These are phyloP conservation scores for Clistopyga incitator DNA, from an alignment of 2,888 invertebrate species.

Conservation along the genomic window DNA sequence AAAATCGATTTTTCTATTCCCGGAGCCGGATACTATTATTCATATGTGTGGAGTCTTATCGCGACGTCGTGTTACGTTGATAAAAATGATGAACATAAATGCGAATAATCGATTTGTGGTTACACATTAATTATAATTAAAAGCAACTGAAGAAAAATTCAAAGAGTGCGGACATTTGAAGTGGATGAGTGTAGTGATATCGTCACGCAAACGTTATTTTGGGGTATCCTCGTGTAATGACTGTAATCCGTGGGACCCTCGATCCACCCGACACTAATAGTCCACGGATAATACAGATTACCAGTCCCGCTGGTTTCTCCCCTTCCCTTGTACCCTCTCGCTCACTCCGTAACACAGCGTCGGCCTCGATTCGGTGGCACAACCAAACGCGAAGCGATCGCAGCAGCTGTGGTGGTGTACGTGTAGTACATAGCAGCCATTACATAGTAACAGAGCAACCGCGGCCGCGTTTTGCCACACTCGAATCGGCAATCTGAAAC, in stretches of 20 bases:
- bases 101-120: background rate
- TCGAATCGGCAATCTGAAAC: conserved; percentile 81
- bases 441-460: background rate
- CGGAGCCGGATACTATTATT: too few relatives aligned
- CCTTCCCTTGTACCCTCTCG: conserved; percentile 52
- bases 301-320: conserved; percentile 72
- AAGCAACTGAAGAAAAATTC: conserved; percentile 45
- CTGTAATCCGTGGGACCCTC: conserved; percentile 80
- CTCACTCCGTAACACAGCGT: conserved; percentile 19
- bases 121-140: conserved; percentile 68
- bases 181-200: conserved; percentile 1
- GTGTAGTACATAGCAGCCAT: conserved; percentile 16
- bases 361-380: conserved; percentile 40
- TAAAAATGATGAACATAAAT: background rate
- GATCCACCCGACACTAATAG: conserved; percentile 82
- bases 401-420: background rate
- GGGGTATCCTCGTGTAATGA: conserved; percentile 77
- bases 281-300: conserved; percentile 83
- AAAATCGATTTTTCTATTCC: background rate
- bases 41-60: too few relatives aligned
- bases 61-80: too few relatives aligned
- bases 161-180: conserved; percentile 56
- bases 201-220: conserved; percentile 78
- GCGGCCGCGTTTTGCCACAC: conserved; percentile 77
- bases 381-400: background rate